A percentile compares a stretch with the other conserved stretches of the same genome.
Conservation (phyloP, 2,113 vertebrate species). For the Ammodytes dubius region DNA sequence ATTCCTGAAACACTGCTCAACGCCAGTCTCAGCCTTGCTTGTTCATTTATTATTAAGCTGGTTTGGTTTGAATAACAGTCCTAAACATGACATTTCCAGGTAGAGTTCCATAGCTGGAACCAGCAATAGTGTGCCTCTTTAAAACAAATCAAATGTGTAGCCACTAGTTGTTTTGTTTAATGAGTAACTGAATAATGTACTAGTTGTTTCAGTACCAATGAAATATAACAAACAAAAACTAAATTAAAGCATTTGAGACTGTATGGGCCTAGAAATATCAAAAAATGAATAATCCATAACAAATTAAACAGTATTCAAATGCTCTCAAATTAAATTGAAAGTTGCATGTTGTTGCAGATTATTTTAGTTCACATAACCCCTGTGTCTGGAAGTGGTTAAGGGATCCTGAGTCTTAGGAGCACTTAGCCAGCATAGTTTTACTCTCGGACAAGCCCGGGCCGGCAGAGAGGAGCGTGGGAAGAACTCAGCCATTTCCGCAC, state of each 20-base stretch:
- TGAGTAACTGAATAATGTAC: neutral
- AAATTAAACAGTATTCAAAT: neutral
- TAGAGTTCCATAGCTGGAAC: neutral
- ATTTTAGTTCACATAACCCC: neutral
- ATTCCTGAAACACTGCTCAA: slow-evolving; percentile 15
- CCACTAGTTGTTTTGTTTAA: neutral
- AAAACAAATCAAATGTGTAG: neutral
- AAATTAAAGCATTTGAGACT: neutral
- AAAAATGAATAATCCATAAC: neutral
- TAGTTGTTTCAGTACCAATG: neutral
- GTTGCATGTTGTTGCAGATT: neutral
- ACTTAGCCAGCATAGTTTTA: neutral
- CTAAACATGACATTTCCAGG: neutral
- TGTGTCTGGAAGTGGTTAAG: neutral
- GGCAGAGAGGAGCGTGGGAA: slow-evolving; percentile 47
- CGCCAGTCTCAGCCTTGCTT: neutral
- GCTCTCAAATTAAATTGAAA: too few relatives aligned
- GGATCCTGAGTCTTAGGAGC: neutral
- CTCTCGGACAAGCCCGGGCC: slow-evolving; percentile 28
- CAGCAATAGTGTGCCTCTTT: neutral
- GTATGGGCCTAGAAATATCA: neutral
- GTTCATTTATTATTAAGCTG: neutral
- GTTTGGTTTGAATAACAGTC: too few relatives aligned
- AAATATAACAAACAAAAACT: neutral
- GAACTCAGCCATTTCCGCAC: neutral